Percentiles rank a stretch among this genome's conserved stretches.
phyloP scores from a whole-genome alignment of 2,888 invertebrate genomes.

The Atrina japonica region DNA sequence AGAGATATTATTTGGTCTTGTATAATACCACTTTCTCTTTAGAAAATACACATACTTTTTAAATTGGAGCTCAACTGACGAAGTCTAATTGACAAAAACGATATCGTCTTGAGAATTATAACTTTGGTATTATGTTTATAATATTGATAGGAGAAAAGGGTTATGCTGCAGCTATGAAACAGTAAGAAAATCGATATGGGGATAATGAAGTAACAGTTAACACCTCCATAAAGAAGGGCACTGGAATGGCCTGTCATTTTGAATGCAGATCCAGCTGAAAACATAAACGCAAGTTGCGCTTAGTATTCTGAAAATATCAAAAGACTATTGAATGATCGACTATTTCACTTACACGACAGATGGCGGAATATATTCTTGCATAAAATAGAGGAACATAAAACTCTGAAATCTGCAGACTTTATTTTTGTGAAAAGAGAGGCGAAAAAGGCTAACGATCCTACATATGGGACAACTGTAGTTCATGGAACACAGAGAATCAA shows the following conservation, averaged over 20 bases:
- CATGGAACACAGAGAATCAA: no score
- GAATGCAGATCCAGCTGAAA: conserved; percentile 24
- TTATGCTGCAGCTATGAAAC: no score
- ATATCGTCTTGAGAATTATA: no score
- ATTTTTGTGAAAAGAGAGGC: conserved; percentile 31
- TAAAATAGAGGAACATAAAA: conserved; percentile 3
- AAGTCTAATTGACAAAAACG: no score
- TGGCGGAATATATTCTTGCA: conserved; percentile 1
- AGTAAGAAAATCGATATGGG: no score
- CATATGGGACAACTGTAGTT: background rate
- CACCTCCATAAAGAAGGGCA: conserved; percentile 3
- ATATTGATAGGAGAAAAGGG: no score
- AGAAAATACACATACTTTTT: no score
- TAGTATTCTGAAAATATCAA: conserved; percentile 28
- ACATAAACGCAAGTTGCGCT: conserved; percentile 1
- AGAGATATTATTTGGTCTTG: no score
- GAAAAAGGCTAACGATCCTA: conserved; percentile 18
- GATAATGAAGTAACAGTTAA: no score
- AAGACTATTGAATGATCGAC: conserved; percentile 34
- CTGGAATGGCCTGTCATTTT: conserved; percentile 12
- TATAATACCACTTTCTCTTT: no score
- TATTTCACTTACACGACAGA: conserved; percentile 5
- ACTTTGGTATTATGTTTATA: no score
- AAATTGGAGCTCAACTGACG: no score
- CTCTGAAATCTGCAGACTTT: conserved; percentile 24